Base-by-base conservation (phyloP, 2,113 vertebrate genomes). In the Lontra canadensis region DNA sequence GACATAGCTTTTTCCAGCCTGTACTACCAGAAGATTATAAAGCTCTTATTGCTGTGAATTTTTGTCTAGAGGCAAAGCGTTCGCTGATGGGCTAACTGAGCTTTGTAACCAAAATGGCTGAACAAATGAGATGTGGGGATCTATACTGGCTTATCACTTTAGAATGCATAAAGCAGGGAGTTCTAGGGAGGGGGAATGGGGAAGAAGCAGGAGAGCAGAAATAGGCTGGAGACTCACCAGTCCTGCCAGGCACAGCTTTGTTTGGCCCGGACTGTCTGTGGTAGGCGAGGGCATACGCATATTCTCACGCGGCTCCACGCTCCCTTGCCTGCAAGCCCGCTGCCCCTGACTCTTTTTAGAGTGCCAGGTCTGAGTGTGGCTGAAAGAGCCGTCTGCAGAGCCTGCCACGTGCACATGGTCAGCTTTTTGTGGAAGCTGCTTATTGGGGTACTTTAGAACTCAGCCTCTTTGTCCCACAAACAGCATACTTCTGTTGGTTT, bases 371-470 rank as follows among this genome's bases (percentile, higher is more conserved):
- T n/a, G 87, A 98, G 98, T 95, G 97, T 88, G 96, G 84, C 97
- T 98, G 82, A 97, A 97, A 98, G 97, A 87, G 97, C 96, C 90
- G 57, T 96, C 98, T 92, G 95, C 90, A n/a, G 96, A 74, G 95
- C 79, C 96, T 87, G 97, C 97, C 80, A 82, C 80, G 21, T 9
- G 95, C 96, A 87, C 96, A 95, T 96, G 98, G 97, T 97, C 97
- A 97, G 97, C 81, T 92, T 95, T 98, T 98, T 98, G 98, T 98
- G 97, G 97, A 97, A 71, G 95, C 97, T 80, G 97, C 98, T 97
- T 96, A 96, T 85, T 94, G 96, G 97, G 97, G 96, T 57, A 94
- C 90, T 94, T 98, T 97, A 98, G 98, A 98, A 98, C 98, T 98
- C 96, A 81, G 96, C 78, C 95, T 97, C 96, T 98, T 98, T 98